Evolutionary conservation across 2,113 vertebrate genomes (phyloP).

Genomic region (Archocentrus centrarchus): DNA sequence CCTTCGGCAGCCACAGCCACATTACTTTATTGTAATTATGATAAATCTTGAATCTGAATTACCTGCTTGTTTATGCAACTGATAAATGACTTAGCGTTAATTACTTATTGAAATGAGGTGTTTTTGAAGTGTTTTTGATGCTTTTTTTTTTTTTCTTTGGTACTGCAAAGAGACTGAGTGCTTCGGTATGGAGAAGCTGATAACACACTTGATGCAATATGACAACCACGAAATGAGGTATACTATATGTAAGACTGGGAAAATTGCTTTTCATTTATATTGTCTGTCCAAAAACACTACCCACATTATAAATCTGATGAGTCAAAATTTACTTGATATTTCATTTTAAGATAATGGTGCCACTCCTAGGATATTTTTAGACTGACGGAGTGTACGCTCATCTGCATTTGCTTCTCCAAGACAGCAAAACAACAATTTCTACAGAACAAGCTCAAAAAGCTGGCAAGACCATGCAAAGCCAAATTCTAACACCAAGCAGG

Average conservation of each 20-base stretch:
- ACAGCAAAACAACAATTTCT: conserved; percentile 26
- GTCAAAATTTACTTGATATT: conserved; percentile 10
- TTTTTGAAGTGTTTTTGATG: conserved; percentile 10
- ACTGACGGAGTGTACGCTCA: background rate
- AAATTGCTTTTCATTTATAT: conserved; percentile 39
- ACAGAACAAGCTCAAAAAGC: conserved; percentile 40
- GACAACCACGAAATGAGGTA: background rate
- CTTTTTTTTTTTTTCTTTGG: background rate
- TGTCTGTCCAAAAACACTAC: conserved; percentile 20
- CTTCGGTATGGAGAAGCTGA: conserved; percentile 6
- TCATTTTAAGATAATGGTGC: conserved; percentile 10
- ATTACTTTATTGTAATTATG: conserved; percentile 60
- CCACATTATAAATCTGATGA: conserved; percentile 23
- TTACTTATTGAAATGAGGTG: conserved; percentile 62
- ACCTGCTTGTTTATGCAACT: conserved; percentile 59
- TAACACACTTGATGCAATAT: conserved; percentile 19
- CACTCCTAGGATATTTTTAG: background rate
- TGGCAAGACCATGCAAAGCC: conserved; percentile 30
- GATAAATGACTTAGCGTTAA: conserved; percentile 66
- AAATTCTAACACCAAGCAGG: conserved; percentile 11
- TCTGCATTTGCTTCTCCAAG: conserved; percentile 14
- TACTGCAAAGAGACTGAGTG: conserved; percentile 10
- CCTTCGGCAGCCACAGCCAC: conserved; percentile 14
- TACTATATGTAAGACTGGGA: background rate
- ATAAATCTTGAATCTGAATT: conserved; percentile 53